Conservation (phyloP, 2,888 invertebrate genomes). For the Kuschelorhynchus macadamiae region DNA sequence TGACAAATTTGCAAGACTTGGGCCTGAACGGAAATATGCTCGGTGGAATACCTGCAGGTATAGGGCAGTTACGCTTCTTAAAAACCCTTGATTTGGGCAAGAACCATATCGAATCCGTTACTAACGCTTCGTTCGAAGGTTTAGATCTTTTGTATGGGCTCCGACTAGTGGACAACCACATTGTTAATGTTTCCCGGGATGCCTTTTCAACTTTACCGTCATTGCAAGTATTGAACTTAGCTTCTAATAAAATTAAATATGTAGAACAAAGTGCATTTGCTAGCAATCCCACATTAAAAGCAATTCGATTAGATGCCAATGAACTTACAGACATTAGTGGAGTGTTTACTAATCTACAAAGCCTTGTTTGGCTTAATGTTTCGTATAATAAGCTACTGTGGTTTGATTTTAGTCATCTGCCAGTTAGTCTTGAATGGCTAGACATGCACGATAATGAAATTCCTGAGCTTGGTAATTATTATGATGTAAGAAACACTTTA, state of each 20-base stretch:
- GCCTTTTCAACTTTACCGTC: constrained; percentile 80
- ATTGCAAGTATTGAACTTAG: constrained; percentile 84
- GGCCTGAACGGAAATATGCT: constrained; percentile 82
- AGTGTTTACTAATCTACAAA: constrained; percentile 81
- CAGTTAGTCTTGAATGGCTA: constrained; percentile 82
- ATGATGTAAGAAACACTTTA: constrained; percentile 76
- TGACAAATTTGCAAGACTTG: constrained; percentile 83
- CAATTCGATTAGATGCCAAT: constrained; percentile 84
- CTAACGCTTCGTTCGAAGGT: constrained; percentile 81
- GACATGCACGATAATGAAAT: constrained; percentile 87
- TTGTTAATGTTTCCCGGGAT: constrained; percentile 82
- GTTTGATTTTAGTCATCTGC: constrained; percentile 87
- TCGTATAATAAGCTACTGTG: constrained; percentile 83
- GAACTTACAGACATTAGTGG: constrained; percentile 83
- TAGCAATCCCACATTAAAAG: constrained; percentile 80
- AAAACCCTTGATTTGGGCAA: constrained; percentile 86
- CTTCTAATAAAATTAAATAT: constrained; percentile 83
- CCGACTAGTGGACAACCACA: constrained; percentile 84
- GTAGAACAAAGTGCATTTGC: constrained; percentile 85
- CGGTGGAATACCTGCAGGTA: constrained; percentile 78
- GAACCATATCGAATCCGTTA: constrained; percentile 82
- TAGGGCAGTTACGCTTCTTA: constrained; percentile 78
- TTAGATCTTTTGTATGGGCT: constrained; percentile 82
- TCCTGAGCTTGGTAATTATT: constrained; percentile 81
- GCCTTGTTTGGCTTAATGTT: constrained; percentile 85